Evolutionary conservation across 2,113 vertebrate species (phyloP), one percentile per base, ranked within the genome.

Genomic region (Phaethornis superciliosus): DNA sequence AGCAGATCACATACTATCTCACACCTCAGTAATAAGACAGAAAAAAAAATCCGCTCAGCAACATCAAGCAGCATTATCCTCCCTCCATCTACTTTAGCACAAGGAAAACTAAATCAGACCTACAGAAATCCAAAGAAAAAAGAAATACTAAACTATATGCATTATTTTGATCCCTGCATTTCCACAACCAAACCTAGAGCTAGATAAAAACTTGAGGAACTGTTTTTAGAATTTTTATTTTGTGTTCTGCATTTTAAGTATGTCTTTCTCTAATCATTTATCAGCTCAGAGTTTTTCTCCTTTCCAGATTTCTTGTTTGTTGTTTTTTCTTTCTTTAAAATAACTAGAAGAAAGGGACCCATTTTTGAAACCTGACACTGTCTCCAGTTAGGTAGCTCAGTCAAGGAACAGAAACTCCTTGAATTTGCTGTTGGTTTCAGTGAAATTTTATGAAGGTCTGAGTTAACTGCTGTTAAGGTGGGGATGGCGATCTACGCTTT

Each of bases 401-500:
- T 4, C 4, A 6, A 95, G 33, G 22, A 93, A 72, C 52, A 81
- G 52, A 93, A 94, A 58, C 32, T 12, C 15, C 69, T 91, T 80
- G 64, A 94, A 62, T 79, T 79, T 94, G 46, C 47, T 37, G 40
- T 6, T 92, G 81, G 49, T 82, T 94, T 74, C 71, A 75, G 65
- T 20, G 88, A 78, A 91, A 71, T 2, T 2, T 88, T 40, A 40
- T 62, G 71, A 90, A 49, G n/a, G 40, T 63, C 52, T 40, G 60
- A 2, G 2, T 42, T 68, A 93, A 56, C 54, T 72, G 46, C 55
- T 81, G 15, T 74, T 88, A 86, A 67, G 42, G 67, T 28, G 88
- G 69, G 69, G 42, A 93, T 26, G 33, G 55, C 59, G 81, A 82
- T 30, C 75, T 84, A 54, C 74, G 84, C 80, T 89, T 94, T 94